These are phyloP conservation scores for Ostrea denselamellosa DNA, from an alignment of 1,140 invertebrate species.

Conservation along the genomic window DNA sequence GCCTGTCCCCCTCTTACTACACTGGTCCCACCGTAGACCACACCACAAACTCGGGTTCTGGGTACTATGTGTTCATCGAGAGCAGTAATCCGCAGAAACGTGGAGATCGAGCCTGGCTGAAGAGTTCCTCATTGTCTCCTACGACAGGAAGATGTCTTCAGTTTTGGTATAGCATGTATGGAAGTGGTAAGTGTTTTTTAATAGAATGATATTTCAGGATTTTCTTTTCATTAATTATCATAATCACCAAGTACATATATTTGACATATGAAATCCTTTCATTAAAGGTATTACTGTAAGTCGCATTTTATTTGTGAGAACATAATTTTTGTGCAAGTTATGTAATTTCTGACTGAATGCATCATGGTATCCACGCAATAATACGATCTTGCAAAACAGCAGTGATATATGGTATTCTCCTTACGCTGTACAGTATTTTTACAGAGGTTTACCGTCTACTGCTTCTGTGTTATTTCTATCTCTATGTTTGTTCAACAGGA, in stretches of 20 bases:
- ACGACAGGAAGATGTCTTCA: constrained; percentile 69
- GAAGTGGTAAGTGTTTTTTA: constrained; percentile 73
- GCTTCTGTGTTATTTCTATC: background rate
- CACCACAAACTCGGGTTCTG: constrained; percentile 65
- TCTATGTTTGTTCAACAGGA: constrained; percentile 57
- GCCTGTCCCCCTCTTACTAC: constrained; percentile 60
- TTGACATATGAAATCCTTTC: no score
- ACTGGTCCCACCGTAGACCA: constrained; percentile 74
- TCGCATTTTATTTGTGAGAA: no score
- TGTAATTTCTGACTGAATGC: no score
- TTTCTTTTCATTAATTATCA: no score
- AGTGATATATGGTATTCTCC: no score
- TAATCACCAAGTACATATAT: no score
- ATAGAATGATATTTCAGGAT: background rate
- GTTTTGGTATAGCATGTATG: constrained; percentile 90
- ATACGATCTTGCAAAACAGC: no score
- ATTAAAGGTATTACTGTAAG: no score
- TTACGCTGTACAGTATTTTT: background rate
- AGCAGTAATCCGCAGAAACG: constrained; percentile 63
- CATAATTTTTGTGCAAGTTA: no score
- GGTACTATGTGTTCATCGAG: constrained; percentile 76
- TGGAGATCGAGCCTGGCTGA: constrained; percentile 73
- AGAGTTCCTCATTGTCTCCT: constrained; percentile 68
- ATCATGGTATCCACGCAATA: no score
- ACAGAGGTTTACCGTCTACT: background rate